phyloP scores from a whole-genome alignment of 2,888 invertebrate genomes.

The Cerceris ruficornis region DNA sequence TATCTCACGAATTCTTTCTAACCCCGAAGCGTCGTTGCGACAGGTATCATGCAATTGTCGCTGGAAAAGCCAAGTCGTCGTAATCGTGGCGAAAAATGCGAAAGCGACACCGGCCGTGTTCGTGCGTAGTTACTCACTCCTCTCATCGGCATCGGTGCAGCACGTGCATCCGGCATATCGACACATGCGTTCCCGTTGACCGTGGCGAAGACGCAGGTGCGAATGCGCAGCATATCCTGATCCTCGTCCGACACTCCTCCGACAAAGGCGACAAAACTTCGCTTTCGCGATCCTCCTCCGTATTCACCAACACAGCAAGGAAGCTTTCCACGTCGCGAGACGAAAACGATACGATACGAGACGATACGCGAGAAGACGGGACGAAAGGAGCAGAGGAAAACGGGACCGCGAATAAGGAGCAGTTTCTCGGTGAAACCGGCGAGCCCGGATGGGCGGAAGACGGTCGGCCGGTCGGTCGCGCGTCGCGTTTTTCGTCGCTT shows the following conservation, averaged over 20 bases:
- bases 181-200: slow-evolving; percentile 54
- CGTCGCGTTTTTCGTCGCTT: slow-evolving; percentile 53
- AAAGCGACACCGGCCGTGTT: background rate
- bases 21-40: no score
- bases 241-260: slow-evolving; percentile 26
- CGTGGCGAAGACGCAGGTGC: slow-evolving; percentile 55
- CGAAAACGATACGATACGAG: background rate
- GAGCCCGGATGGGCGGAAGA: slow-evolving; percentile 19
- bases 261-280: slow-evolving; percentile 29
- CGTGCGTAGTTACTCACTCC: slow-evolving; percentile 48
- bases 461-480: background rate
- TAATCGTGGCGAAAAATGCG: background rate
- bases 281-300: slow-evolving; percentile 30
- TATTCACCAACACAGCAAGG: slow-evolving; percentile 27
- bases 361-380: background rate
- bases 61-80: background rate
- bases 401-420: slow-evolving; percentile 1
- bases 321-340: background rate
- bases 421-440: no score
- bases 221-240: slow-evolving; percentile 49
- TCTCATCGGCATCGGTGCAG: slow-evolving; percentile 47
- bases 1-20: no score
- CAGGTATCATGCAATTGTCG: no score
- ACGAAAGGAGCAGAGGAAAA: background rate
- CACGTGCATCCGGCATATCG: slow-evolving; percentile 54